Evolutionary conservation across 1,140 invertebrate species (phyloP).

Genomic region (Tetranychus urticae): DNA sequence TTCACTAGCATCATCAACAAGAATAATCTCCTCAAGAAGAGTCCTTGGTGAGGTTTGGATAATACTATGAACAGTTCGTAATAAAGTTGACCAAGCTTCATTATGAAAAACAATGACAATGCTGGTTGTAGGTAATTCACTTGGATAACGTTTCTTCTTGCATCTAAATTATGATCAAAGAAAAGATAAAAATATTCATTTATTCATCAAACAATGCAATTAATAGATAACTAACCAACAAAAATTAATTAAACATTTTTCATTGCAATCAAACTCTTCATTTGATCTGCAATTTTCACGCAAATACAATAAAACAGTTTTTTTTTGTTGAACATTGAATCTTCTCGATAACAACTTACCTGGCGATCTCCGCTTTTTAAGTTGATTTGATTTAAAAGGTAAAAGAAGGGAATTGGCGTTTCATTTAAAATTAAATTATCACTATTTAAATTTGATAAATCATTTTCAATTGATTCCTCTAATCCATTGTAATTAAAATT

Average conservation of each 20-base stretch:
- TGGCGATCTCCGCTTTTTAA: constrained; percentile 1
- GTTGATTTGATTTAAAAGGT: constrained; percentile 1
- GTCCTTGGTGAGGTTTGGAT: constrained; percentile 22
- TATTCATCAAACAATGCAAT: too few species aligned
- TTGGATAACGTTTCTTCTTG: constrained; percentile 13
- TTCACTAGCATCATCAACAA: constrained; percentile 29
- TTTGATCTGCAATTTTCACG: not conserved
- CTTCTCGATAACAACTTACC: not conserved
- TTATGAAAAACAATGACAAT: constrained; percentile 29
- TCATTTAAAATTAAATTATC: not conserved
- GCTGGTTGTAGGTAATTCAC: constrained; percentile 17
- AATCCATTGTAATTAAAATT: not conserved
- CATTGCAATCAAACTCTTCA: too few species aligned
- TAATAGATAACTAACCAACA: too few species aligned
- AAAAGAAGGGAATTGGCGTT: not conserved
- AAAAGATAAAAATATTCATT: too few species aligned
- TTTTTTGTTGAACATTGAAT: too few species aligned
- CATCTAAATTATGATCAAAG: constrained; percentile 8
- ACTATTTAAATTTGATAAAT: not conserved
- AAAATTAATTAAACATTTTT: not conserved
- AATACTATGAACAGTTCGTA: constrained; percentile 25
- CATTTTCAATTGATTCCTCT: not conserved
- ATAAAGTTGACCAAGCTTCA: constrained; percentile 26
- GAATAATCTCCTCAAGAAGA: constrained; percentile 24
- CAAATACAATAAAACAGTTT: not conserved